Evolutionary conservation across 2,888 invertebrate species (phyloP).

Genomic region (Malthinus flaveolus): DNA sequence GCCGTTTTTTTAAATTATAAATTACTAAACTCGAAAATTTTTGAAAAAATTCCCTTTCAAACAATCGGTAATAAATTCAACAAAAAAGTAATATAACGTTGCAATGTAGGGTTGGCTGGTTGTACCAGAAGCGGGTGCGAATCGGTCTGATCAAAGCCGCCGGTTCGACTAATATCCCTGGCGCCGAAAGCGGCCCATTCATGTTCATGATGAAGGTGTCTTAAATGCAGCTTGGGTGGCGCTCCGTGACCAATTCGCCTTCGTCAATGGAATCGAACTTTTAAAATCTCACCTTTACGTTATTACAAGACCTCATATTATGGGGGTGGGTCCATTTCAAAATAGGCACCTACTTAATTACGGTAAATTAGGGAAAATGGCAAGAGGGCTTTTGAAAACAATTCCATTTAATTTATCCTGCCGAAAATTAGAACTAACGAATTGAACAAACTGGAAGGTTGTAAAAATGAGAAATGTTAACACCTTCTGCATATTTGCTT

Average conservation of each 20-base stretch:
- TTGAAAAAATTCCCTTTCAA: no score
- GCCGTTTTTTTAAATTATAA: no score
- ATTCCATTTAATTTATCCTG: background rate
- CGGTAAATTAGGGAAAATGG: no score
- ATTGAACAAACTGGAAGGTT: background rate
- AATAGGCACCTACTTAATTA: no score
- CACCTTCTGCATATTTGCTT: slow-evolving; percentile 23
- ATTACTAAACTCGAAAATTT: no score
- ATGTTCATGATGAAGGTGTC: slow-evolving; percentile 48
- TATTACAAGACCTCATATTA: background rate
- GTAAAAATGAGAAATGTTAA: background rate
- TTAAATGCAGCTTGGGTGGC: slow-evolving; percentile 48
- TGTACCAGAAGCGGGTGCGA: slow-evolving; percentile 44
- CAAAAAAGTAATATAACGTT: background rate
- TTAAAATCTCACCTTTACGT: slow-evolving; percentile 20
- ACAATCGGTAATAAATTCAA: no score
- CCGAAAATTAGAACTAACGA: background rate
- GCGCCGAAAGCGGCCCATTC: slow-evolving; percentile 49
- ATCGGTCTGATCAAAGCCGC: slow-evolving; percentile 42
- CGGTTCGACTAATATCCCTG: slow-evolving; percentile 47
- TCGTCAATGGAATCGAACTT: slow-evolving; percentile 27
- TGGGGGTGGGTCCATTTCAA: no score
- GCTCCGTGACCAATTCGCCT: slow-evolving; percentile 39
- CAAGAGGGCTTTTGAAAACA: no score
- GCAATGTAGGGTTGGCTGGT: slow-evolving; percentile 16